Percentiles rank a stretch among this genome's conserved stretches.
Conservation (phyloP, 2,113 vertebrate species). For the Zootoca vivipara region DNA sequence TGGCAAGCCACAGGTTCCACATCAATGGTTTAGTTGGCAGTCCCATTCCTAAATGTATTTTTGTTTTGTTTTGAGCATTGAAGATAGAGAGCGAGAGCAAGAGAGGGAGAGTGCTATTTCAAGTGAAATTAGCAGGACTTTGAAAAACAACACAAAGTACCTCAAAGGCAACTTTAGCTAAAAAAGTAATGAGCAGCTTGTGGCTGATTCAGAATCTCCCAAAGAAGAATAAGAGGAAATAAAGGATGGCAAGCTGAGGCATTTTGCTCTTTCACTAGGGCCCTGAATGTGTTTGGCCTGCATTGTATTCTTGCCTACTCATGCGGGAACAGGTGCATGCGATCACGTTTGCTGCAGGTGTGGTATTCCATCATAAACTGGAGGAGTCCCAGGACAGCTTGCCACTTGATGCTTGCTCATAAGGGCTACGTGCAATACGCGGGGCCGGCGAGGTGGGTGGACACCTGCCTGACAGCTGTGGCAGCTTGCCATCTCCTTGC, state of each 20-base stretch:
- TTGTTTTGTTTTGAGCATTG: not conserved
- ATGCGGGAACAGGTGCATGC: not conserved
- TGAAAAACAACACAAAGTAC: not conserved
- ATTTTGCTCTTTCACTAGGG: conserved; percentile 36
- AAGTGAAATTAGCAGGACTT: not conserved
- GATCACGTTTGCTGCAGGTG: conserved; percentile 3
- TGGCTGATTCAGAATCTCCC: conserved; percentile 34
- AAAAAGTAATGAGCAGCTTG: not conserved
- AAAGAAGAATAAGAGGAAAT: not conserved
- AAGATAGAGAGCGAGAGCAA: too few relatives aligned
- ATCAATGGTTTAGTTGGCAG: fast-evolving
- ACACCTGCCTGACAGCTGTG: conserved; percentile 22
- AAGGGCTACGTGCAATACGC: conserved; percentile 19
- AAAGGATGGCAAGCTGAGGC: not conserved
- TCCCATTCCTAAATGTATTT: conserved; percentile 15
- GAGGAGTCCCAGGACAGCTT: conserved; percentile 3
- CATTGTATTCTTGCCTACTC: not conserved
- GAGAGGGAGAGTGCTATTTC: not conserved
- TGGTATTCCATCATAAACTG: not conserved
- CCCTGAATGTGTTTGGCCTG: not conserved
- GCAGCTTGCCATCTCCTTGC: not conserved
- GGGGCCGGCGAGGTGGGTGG: conserved; percentile 10
- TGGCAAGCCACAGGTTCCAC: not conserved
- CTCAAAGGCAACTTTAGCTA: not conserved
- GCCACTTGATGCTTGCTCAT: conserved; percentile 24